A percentile compares a stretch with the other conserved stretches of the same genome.
Evolutionary conservation across 2,888 invertebrate genomes (phyloP).

Genomic region (Chrysopilus asiliformis): DNA sequence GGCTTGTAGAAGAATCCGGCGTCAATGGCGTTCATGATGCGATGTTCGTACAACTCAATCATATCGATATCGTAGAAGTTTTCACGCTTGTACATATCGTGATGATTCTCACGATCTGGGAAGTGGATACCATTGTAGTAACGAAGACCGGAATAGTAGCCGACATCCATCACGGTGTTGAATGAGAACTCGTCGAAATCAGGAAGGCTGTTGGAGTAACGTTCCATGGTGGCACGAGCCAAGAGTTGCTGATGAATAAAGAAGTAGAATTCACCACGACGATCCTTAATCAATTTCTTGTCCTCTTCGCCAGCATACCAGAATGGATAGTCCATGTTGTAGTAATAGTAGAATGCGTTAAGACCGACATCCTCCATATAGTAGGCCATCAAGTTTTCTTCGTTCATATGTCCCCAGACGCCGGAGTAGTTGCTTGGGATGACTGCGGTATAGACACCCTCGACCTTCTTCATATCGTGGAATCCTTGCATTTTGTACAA

Average conservation of each 20-base stretch:
- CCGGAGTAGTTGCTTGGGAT: conserved; percentile 57
- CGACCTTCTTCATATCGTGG: conserved; percentile 37
- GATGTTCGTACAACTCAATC: conserved; percentile 41
- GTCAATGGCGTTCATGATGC: conserved; percentile 48
- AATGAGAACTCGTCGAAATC: conserved; percentile 48
- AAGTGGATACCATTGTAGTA: conserved; percentile 51
- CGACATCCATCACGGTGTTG: conserved; percentile 42
- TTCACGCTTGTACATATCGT: conserved; percentile 34
- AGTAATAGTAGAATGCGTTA: conserved; percentile 56
- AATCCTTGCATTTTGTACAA: conserved; percentile 45
- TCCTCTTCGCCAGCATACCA: conserved; percentile 46
- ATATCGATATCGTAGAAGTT: conserved; percentile 26
- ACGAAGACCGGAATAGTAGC: conserved; percentile 49
- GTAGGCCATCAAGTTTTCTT: conserved; percentile 51
- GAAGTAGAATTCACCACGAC: conserved; percentile 37
- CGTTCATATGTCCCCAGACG: conserved; percentile 41
- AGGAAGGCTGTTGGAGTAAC: conserved; percentile 54
- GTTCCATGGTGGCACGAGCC: conserved; percentile 40
- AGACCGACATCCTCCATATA: conserved; percentile 67
- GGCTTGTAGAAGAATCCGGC: conserved; percentile 38
- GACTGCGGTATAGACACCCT: conserved; percentile 41
- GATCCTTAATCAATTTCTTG: conserved; percentile 24
- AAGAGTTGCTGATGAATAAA: conserved; percentile 38
- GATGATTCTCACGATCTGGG: conserved; percentile 47
- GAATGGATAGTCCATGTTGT: conserved; percentile 53